Evolutionary conservation across 1,140 invertebrate genomes (phyloP).

Genomic region (Psilanteris sp.): DNA sequence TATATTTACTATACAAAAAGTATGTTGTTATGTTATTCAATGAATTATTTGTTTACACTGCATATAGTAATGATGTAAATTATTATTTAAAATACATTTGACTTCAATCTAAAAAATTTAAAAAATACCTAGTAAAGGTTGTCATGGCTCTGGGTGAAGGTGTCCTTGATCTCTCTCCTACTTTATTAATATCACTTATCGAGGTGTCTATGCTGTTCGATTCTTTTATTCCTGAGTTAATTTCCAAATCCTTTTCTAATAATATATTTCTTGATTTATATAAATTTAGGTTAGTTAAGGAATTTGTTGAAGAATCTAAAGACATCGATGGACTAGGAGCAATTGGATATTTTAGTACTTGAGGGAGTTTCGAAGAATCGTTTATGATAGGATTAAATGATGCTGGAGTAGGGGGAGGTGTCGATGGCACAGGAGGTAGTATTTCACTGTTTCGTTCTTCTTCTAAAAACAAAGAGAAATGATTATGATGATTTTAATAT

Average conservation of each 20-base stretch:
- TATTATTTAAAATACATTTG: too few species aligned
- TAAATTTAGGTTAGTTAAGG: conserved; percentile 53
- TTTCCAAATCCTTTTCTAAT: conserved; percentile 44
- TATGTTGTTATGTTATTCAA: too few species aligned
- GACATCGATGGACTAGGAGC: conserved; percentile 61
- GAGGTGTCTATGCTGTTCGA: conserved; percentile 53
- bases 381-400: conserved; percentile 40
- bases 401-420: conserved; percentile 68
- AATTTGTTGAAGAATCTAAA: conserved; percentile 53
- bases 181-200: conserved; percentile 12
- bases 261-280: conserved; percentile 40
- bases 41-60: too few species aligned
- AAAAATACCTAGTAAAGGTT: conserved; percentile 14
- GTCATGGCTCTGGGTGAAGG: conserved; percentile 21
- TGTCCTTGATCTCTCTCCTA: conserved; percentile 1
- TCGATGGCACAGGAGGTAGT: conserved; percentile 54
- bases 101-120: too few species aligned
- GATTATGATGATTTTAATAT: background rate
- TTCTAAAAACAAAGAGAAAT: conserved; percentile 10
- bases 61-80: too few species aligned
- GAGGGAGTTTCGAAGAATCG: conserved; percentile 48
- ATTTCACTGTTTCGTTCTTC: conserved; percentile 9
- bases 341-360: conserved; percentile 55
- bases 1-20: too few species aligned
- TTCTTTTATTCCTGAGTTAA: conserved; percentile 29